phyloP scores from a whole-genome alignment of 1,140 invertebrate species.

The Stegodyphus dumicola region DNA sequence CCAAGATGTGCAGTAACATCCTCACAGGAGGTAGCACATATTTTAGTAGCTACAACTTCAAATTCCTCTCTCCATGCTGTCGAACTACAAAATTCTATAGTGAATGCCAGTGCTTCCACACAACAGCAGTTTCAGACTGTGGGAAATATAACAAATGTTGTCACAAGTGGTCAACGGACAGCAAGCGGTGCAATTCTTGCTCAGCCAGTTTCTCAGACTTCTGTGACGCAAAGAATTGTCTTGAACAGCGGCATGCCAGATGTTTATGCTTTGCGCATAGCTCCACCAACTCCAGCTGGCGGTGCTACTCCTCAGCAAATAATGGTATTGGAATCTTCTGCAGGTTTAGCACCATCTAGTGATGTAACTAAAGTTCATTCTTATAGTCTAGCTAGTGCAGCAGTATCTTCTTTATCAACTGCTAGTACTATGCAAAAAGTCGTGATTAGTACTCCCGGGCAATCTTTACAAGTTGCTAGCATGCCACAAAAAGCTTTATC shows the following conservation, averaged over 20 bases:
- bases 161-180: conserved; percentile 37
- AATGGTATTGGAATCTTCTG: conserved; percentile 32
- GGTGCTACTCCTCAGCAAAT: conserved; percentile 22
- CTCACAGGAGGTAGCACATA: conserved; percentile 22
- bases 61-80: conserved; percentile 17
- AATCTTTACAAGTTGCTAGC: conserved; percentile 10
- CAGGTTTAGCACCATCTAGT: conserved; percentile 13
- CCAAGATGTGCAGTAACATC: conserved; percentile 36
- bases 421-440: conserved; percentile 20
- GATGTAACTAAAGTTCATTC: conserved; percentile 59
- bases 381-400: conserved; percentile 47
- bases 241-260: conserved; percentile 33
- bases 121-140: conserved; percentile 23
- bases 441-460: conserved; percentile 13
- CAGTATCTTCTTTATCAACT: conserved; percentile 11
- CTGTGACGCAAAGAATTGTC: conserved; percentile 15
- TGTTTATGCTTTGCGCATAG: conserved; percentile 28
- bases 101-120: conserved; percentile 24
- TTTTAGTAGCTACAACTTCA: conserved; percentile 28
- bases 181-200: conserved; percentile 6
- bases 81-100: conserved; percentile 23
- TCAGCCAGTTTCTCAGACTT: conserved; percentile 13
- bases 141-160: conserved; percentile 37
- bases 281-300: conserved; percentile 3
- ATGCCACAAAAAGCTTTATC: neutral